Percentiles rank a stretch among this genome's conserved stretches.
phyloP scores from a whole-genome alignment of 2,888 invertebrate species.

The Micoletzkya japonica region DNA sequence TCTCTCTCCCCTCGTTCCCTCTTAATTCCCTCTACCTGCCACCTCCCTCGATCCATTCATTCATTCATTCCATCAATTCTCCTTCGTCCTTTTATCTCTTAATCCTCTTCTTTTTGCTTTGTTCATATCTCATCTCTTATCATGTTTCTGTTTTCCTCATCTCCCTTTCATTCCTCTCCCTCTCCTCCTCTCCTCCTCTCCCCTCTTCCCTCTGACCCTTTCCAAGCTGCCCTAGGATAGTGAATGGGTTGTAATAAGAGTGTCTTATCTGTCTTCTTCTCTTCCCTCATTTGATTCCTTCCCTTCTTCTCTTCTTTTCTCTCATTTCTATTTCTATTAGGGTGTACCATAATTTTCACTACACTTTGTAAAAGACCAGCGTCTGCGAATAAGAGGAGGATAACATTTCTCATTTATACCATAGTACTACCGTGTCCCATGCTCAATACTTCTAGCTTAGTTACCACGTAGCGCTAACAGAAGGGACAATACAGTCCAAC shows the following conservation, averaged over 20 bases:
- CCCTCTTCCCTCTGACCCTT: neutral
- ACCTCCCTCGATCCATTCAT: neutral
- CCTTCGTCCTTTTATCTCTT: neutral
- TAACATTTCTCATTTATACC: too few species aligned
- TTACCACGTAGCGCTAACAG: too few species aligned
- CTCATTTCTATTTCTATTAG: too few species aligned
- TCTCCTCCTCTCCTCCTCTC: slow-evolving; percentile 13
- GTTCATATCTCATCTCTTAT: neutral
- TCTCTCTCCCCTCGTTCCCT: slow-evolving; percentile 1
- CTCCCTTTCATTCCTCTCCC: neutral
- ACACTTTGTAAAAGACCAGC: too few species aligned
- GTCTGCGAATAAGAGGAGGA: too few species aligned
- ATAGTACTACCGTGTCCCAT: too few species aligned
- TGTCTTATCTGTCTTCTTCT: neutral
- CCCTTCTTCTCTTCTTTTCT: neutral
- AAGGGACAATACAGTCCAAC: too few species aligned
- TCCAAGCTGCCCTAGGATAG: neutral
- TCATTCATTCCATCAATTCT: neutral
- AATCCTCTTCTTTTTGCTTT: neutral
- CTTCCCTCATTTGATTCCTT: neutral
- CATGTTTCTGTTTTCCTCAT: neutral
- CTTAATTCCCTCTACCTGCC: neutral
- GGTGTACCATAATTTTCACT: too few species aligned
- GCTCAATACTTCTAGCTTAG: too few species aligned
- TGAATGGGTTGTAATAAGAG: too few species aligned